These are phyloP conservation scores for Sinocyclocheilus anshuiensis DNA, from an alignment of 2,113 vertebrate genomes.

Conservation along the genomic window DNA sequence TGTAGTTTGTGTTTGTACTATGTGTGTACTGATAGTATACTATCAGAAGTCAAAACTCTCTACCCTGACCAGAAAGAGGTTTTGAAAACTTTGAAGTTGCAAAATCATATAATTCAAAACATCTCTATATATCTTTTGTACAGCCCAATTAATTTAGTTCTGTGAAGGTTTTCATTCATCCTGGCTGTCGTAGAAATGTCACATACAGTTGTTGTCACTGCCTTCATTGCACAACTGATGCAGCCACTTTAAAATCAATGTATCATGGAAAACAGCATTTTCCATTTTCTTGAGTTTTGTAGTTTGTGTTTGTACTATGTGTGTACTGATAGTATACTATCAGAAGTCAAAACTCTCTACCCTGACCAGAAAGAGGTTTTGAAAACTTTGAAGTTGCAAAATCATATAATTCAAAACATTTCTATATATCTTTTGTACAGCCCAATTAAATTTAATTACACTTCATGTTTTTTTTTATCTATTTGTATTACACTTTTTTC, in stretches of 20 bases:
- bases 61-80: neutral
- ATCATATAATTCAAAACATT: neutral
- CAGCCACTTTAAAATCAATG: neutral
- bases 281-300: neutral
- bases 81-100: neutral
- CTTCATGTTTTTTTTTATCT: no score
- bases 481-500: neutral
- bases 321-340: neutral
- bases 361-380: neutral
- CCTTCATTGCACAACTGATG: neutral
- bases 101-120: neutral
- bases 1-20: neutral
- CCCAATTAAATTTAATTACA: neutral
- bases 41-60: neutral
- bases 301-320: neutral
- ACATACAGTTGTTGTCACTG: neutral
- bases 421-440: neutral
- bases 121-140: neutral
- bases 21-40: neutral
- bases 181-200: neutral
- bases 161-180: constrained; percentile 11
- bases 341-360: neutral
- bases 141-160: neutral
- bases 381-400: neutral
- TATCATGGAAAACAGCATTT: neutral